Evolutionary conservation across 1,140 invertebrate species (phyloP).

Genomic region (Apis dorsata): DNA sequence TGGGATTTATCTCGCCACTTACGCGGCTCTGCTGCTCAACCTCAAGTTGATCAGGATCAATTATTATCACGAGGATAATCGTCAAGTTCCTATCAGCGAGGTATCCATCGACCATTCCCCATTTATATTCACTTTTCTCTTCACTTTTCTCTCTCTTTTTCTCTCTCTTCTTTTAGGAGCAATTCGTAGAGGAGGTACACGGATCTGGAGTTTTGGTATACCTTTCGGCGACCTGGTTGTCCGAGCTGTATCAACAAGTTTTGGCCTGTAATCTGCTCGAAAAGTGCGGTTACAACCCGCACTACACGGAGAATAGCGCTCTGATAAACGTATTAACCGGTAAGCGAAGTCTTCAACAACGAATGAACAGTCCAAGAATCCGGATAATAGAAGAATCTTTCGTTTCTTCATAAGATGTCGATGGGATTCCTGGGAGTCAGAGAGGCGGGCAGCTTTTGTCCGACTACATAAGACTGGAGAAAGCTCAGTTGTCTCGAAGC

Average conservation of each 20-base stretch:
- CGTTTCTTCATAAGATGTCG: conserved; percentile 83
- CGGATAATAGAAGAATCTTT: no score
- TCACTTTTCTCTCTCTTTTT: not conserved
- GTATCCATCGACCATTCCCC: conserved; percentile 74
- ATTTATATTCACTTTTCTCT: not conserved
- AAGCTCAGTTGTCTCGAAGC: conserved; percentile 82
- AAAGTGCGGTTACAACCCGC: conserved; percentile 83
- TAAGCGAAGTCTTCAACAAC: conserved; percentile 69
- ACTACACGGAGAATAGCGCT: conserved; percentile 82
- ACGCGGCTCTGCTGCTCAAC: conserved; percentile 90
- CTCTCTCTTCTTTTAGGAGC: conserved; percentile 82
- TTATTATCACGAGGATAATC: conserved; percentile 86
- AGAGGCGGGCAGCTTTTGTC: conserved; percentile 88
- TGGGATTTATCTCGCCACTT: conserved; percentile 95
- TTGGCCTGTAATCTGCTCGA: conserved; percentile 88
- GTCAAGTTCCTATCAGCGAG: conserved; percentile 82
- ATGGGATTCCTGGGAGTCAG: conserved; percentile 87
- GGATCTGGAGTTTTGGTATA: conserved; percentile 95
- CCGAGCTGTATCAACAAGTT: conserved; percentile 93
- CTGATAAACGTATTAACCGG: conserved; percentile 89
- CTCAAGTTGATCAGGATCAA: conserved; percentile 88
- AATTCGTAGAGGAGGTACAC: conserved; percentile 95
- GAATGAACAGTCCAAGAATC: no score
- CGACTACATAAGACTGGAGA: conserved; percentile 90
- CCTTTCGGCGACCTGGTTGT: conserved; percentile 93